Evolutionary conservation across 2,113 vertebrate genomes (phyloP), one percentile per base, ranked within the genome.

Genomic region (Paradoxurus hermaphroditus): DNA sequence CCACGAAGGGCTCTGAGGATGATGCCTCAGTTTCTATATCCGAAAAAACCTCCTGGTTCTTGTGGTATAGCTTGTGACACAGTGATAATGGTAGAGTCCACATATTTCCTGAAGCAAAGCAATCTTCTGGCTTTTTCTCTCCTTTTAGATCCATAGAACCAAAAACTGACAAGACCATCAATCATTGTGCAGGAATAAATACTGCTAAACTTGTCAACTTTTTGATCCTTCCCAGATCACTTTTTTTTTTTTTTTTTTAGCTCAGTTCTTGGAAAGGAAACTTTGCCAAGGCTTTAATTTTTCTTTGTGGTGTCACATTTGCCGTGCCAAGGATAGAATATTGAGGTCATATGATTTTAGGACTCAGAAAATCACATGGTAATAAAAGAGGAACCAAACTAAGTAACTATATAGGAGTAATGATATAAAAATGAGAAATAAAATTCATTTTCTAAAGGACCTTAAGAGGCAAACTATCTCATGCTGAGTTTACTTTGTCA

Each of bases 221-320:
- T 94, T 86, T 72, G 36, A 92, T 92, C 90, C 53, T 96, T 96
- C 27, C 68, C 72, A 82, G 92, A 86, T 86, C 39, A 13, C n/a
- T 86, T 75, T 77, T 41, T 68, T 87, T 39, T 86, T 75, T 77
- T 41, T 68, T 87, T 68, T 87, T 85, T 90, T 83, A 94, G 73
- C 46, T 34, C 6, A 44, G 65, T 96, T 97, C 85, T 92, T 89
- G 25, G 83, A 75, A 95, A 94, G 34, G 72, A 88, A 96, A 75
- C 23, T 25, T 93, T 84, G 27, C 49, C 34, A 72, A 91, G 25
- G 4, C 39, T 82, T 92, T 96, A 92, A 29, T 89, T 89, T 97
- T 95, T 53, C 63, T 93, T 75, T 81, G 63, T 46, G 16, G 14
- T 96, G 5, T 44, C 91, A 18, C 89, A 51, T 86, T 90, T 96